A percentile compares a stretch with the other conserved stretches of the same genome.
phyloP scores from a whole-genome alignment of 2,797 vertebrate species.

The Sebastes diaconus region DNA sequence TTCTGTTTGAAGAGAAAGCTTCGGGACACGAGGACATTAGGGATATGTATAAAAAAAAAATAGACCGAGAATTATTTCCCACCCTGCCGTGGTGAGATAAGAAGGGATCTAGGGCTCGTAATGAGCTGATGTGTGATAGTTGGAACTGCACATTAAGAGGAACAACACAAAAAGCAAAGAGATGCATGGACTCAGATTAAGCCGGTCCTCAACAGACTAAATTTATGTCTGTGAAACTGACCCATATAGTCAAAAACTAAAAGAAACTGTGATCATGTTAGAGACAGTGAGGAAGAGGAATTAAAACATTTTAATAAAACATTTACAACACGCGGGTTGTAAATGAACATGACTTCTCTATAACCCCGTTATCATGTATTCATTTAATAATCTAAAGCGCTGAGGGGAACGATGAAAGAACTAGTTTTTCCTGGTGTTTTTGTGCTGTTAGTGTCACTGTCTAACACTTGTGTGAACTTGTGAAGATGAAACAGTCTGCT shows the following conservation, averaged over 20 bases:
- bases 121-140: slow-evolving; percentile 62
- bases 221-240: slow-evolving; percentile 19
- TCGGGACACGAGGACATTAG: neutral
- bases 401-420: neutral
- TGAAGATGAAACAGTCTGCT: neutral
- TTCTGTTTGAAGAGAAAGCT: slow-evolving; percentile 21
- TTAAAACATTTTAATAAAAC: neutral
- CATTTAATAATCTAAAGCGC: slow-evolving; percentile 3
- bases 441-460: neutral
- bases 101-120: slow-evolving; percentile 37
- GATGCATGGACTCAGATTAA: slow-evolving; percentile 11
- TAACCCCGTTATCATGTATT: neutral
- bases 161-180: neutral
- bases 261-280: neutral
- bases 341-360: neutral
- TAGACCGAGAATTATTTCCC: slow-evolving; percentile 21
- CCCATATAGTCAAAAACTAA: neutral
- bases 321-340: neutral
- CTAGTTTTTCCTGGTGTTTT: neutral
- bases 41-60: neutral
- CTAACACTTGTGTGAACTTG: neutral
- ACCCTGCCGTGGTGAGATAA: slow-evolving; percentile 53
- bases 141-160: slow-evolving; percentile 1
- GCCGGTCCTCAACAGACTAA: neutral
- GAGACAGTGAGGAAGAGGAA: neutral